Conservation (phyloP, 2,797 vertebrate genomes). For the Telmatherina bonti region DNA sequence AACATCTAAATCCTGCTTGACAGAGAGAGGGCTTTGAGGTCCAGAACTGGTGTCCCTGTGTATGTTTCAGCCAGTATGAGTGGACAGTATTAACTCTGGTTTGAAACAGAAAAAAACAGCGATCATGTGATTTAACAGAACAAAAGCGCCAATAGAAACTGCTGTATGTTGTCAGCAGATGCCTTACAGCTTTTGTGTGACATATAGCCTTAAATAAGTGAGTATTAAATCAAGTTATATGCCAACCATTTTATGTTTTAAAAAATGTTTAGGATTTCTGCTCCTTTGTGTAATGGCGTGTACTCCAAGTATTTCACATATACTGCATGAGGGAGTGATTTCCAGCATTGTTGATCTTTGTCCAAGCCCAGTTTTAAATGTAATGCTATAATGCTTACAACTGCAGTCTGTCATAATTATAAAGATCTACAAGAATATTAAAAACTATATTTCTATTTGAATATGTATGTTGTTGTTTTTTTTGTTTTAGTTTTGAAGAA, state of each 20-base stretch:
- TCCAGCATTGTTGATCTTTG: conserved; percentile 1
- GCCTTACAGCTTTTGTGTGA: background rate
- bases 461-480: background rate
- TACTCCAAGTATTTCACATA: background rate
- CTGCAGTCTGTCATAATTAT: background rate
- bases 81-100: background rate
- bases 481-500: background rate
- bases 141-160: background rate
- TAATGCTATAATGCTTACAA: background rate
- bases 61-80: background rate
- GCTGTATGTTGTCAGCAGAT: background rate
- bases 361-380: background rate
- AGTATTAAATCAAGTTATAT: background rate
- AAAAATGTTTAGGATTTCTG: background rate
- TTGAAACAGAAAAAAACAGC: background rate
- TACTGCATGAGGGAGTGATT: too few species aligned
- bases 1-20: background rate
- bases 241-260: background rate
- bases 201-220: background rate
- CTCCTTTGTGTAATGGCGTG: too few species aligned
- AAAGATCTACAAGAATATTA: background rate
- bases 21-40: background rate
- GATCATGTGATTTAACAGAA: background rate
- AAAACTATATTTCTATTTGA: background rate
- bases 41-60: background rate